Evolutionary conservation across 2,888 invertebrate species (phyloP).

Genomic region (Sclerodermus sp.): DNA sequence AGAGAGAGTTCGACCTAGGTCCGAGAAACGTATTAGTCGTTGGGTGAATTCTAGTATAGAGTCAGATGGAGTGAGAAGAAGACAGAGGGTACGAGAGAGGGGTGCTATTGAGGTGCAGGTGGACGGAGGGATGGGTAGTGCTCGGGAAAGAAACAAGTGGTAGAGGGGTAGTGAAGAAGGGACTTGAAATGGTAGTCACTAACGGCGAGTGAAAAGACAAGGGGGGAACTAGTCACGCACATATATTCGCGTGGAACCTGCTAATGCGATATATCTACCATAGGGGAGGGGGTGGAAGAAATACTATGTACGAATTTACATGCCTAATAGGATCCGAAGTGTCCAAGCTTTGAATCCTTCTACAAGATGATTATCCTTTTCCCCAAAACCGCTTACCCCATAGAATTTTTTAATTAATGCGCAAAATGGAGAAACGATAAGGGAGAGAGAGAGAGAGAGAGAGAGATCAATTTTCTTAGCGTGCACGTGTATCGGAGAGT

Average conservation of each 20-base stretch:
- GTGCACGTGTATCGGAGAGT: no score
- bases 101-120: neutral
- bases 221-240: slow-evolving; percentile 24
- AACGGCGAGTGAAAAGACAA: slow-evolving; percentile 22
- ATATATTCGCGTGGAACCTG: slow-evolving; percentile 12
- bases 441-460: neutral
- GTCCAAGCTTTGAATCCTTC: no score
- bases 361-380: no score
- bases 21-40: no score
- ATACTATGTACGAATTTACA: no score
- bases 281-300: no score
- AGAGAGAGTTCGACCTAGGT: no score
- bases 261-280: no score
- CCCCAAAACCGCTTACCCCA: no score
- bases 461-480: no score
- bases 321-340: no score
- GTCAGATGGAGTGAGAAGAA: neutral
- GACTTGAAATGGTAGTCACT: slow-evolving; percentile 23
- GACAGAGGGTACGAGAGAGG: neutral
- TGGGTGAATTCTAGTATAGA: no score
- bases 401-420: neutral
- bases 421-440: neutral
- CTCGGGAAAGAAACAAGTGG: slow-evolving; percentile 27
- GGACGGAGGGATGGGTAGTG: neutral
- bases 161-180: slow-evolving; percentile 22